phyloP scores from a whole-genome alignment of 2,888 invertebrate genomes.

The Lordiphosa fenestrarum region DNA sequence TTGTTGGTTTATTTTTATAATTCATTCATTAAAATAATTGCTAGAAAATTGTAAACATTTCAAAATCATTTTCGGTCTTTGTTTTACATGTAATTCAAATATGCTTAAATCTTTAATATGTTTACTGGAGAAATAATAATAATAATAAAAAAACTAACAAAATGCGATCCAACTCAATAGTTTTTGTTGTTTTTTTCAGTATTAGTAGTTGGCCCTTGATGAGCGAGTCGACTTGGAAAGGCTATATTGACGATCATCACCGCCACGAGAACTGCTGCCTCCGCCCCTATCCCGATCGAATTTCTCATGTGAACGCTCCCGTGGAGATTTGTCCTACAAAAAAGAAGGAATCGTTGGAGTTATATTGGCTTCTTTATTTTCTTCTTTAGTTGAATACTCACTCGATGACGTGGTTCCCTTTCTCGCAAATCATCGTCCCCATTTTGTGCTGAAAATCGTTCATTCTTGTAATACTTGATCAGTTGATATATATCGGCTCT shows the following conservation, averaged over 20 bases:
- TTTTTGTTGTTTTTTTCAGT: slow-evolving; percentile 5
- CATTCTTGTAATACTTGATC: slow-evolving; percentile 30
- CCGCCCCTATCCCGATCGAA: slow-evolving; percentile 82
- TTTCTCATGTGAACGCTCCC: slow-evolving; percentile 89
- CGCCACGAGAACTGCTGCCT: slow-evolving; percentile 53
- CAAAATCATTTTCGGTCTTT: slow-evolving; percentile 30
- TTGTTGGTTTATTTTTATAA: slow-evolving; percentile 24
- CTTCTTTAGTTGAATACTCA: slow-evolving; percentile 78
- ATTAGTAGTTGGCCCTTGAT: slow-evolving; percentile 57
- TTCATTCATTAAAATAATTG: slow-evolving; percentile 27
- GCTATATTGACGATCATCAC: slow-evolving; percentile 89
- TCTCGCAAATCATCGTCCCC: slow-evolving; percentile 89
- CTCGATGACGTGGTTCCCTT: slow-evolving; percentile 85
- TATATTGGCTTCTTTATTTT: neutral
- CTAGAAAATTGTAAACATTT: slow-evolving; percentile 50
- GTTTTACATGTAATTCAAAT: slow-evolving; percentile 28
- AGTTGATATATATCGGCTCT: slow-evolving; percentile 1
- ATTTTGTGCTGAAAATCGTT: slow-evolving; percentile 82
- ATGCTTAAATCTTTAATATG: slow-evolving; percentile 37
- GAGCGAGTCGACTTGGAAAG: slow-evolving; percentile 81
- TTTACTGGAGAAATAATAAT: slow-evolving; percentile 12
- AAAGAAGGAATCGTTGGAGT: neutral
- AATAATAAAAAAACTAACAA: slow-evolving; percentile 20
- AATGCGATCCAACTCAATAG: slow-evolving; percentile 40
- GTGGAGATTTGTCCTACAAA: slow-evolving; percentile 89